Percentiles rank a stretch among this genome's conserved stretches.
Evolutionary conservation across 2,888 invertebrate genomes (phyloP).

Genomic region (Drosophila borealis): DNA sequence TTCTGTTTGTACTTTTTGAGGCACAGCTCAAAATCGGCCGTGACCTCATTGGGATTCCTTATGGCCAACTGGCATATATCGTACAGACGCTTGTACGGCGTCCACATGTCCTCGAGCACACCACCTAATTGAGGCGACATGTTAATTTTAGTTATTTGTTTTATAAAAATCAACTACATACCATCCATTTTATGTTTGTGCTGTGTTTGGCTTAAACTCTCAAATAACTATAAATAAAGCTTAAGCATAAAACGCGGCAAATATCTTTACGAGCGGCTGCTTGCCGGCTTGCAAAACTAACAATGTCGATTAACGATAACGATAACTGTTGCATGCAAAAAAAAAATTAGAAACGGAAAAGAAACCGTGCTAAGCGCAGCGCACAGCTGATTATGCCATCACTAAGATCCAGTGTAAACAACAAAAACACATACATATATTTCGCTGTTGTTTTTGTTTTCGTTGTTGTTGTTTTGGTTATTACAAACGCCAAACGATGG

Average conservation of each 20-base stretch:
- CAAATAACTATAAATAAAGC: not conserved
- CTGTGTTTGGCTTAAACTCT: not conserved
- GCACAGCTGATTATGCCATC: slow-evolving; percentile 34
- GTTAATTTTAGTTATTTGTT: not conserved
- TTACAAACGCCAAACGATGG: slow-evolving; percentile 47
- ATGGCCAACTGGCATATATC: slow-evolving; percentile 89
- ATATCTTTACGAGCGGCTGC: slow-evolving; percentile 3
- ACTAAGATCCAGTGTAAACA: slow-evolving; percentile 39
- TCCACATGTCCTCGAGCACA: slow-evolving; percentile 91
- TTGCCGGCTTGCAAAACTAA: slow-evolving; percentile 37
- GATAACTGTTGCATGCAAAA: not conserved
- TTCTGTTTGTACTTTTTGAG: slow-evolving; percentile 93
- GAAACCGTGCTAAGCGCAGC: not conserved
- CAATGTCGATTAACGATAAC: slow-evolving; percentile 17
- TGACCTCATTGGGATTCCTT: slow-evolving; percentile 87
- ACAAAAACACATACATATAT: slow-evolving; percentile 28
- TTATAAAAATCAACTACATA: slow-evolving; percentile 2
- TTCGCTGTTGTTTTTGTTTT: slow-evolving; percentile 16
- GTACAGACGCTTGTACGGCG: slow-evolving; percentile 92
- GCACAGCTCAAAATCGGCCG: slow-evolving; percentile 88
- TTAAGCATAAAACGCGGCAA: slow-evolving; percentile 48
- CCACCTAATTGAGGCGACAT: slow-evolving; percentile 44
- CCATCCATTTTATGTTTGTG: slow-evolving; percentile 40
- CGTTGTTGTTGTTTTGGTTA: slow-evolving; percentile 6
- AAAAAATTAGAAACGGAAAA: too few relatives aligned